These are phyloP conservation scores for Volucella bombylans DNA, from an alignment of 2,888 invertebrate genomes.

Conservation along the genomic window DNA sequence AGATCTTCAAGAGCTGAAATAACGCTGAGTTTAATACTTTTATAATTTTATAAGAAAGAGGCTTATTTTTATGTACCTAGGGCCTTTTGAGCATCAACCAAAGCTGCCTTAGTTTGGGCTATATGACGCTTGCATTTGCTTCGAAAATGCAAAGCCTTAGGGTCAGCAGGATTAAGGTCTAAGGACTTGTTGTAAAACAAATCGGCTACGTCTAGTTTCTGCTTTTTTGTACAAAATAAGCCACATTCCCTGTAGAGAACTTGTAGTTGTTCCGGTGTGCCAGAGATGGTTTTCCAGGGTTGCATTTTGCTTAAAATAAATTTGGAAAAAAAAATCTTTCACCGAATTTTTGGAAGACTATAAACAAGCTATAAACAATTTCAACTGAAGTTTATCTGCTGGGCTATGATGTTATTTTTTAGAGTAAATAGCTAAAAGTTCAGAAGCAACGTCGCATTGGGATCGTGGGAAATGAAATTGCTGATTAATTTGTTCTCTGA, in stretches of 20 bases:
- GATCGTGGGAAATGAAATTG: too few relatives aligned
- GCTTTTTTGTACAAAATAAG: constrained; percentile 56
- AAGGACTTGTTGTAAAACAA: constrained; percentile 75
- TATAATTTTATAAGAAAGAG: not conserved
- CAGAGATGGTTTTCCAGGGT: constrained; percentile 1
- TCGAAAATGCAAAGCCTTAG: constrained; percentile 69
- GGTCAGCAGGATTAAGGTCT: constrained; percentile 52
- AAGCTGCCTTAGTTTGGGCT: constrained; percentile 68
- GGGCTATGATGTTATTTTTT: too few relatives aligned
- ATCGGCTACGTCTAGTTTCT: constrained; percentile 70
- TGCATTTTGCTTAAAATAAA: not conserved
- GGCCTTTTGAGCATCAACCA: constrained; percentile 66
- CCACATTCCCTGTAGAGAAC: constrained; percentile 77
- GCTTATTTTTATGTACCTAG: constrained; percentile 10
- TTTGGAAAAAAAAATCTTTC: not conserved
- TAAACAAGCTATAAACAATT: too few relatives aligned
- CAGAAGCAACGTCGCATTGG: too few relatives aligned
- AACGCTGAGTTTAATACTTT: not conserved
- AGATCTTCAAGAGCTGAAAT: constrained; percentile 26
- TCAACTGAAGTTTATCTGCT: too few relatives aligned
- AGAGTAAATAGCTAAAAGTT: too few relatives aligned
- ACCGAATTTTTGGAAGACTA: not conserved
- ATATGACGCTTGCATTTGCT: constrained; percentile 75
- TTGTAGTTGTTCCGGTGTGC: constrained; percentile 44
- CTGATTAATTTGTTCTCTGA: too few relatives aligned